Evolutionary conservation across 2,888 invertebrate species (phyloP), one percentile per base, ranked within the genome.

Genomic region (Halocaridina rubra): DNA sequence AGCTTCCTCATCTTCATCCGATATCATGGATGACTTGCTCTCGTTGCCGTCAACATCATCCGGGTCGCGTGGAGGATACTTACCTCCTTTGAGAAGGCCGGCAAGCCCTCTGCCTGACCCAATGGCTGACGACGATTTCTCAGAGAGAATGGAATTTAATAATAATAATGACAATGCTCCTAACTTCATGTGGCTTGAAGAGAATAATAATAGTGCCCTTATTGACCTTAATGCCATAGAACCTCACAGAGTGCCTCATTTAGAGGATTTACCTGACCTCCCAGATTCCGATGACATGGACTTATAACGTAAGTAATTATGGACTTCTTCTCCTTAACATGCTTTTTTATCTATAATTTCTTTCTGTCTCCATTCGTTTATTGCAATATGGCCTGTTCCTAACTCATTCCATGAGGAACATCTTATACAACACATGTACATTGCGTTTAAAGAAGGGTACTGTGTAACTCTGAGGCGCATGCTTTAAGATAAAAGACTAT

Each of bases 281-380:
- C 84, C 84, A 1, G 84, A 84, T 29, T 79, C 74, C n/a, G 84
- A 84, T 53, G 84, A 84, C 27, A 84, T 84, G 84, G 84, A 84
- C 53, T 64, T 84, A 79, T 84, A 84, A 75, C 79, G 53, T n/a
- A n/a, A n/a, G n/a, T n/a, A n/a, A n/a, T n/a, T n/a, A n/a, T n/a
- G n/a, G n/a, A n/a, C n/a, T n/a, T n/a, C n/a, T n/a, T n/a, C n/a
- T n/a, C n/a, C n/a, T n/a, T n/a, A n/a, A n/a, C n/a, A n/a, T n/a
- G n/a, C n/a, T n/a, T n/a, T n/a, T n/a, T n/a, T n/a, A n/a, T n/a
- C n/a, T n/a, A n/a, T n/a, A n/a, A n/a, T n/a, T n/a, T n/a, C n/a
- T n/a, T n/a, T n/a, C n/a, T n/a, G n/a, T n/a, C n/a, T n/a, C n/a
- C n/a, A n/a, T n/a, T n/a, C n/a, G n/a, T n/a, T n/a, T n/a, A n/a